These are phyloP conservation scores for Romanogobio albipinnatus DNA, from an alignment of 2,113 vertebrate species.

Conservation along the genomic window DNA sequence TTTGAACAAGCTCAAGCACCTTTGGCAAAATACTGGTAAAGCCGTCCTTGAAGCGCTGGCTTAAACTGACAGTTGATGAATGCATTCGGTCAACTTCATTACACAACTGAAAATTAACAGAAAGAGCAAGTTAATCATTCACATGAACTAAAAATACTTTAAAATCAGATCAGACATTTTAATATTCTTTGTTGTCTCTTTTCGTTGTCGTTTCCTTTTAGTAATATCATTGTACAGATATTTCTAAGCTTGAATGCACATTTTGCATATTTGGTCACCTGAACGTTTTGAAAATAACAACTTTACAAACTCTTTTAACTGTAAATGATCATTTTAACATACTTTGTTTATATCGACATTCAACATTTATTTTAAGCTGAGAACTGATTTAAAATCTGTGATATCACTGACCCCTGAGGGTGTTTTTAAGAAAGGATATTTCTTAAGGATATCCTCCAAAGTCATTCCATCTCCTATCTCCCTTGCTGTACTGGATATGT, in stretches of 20 bases:
- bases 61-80: constrained; percentile 3
- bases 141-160: background rate
- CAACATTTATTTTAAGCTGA: constrained; percentile 10
- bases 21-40: constrained; percentile 23
- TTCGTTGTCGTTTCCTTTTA: background rate
- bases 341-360: background rate
- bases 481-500: too few relatives aligned
- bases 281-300: background rate
- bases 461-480: too few relatives aligned
- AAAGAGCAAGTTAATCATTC: background rate
- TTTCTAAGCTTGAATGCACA: constrained; percentile 6
- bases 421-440: too few relatives aligned
- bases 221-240: background rate
- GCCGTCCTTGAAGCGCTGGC: background rate
- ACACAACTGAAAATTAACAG: constrained; percentile 14
- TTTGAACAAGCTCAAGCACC: constrained; percentile 26
- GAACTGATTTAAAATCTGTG: background rate
- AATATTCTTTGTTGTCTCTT: background rate
- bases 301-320: background rate
- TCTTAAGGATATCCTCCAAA: too few relatives aligned
- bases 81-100: constrained; percentile 36
- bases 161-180: too few relatives aligned
- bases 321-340: too few relatives aligned
- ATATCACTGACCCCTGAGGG: too few relatives aligned
- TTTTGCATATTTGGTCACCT: too few relatives aligned